Base-by-base conservation (phyloP, 2,113 vertebrate genomes). In the Monopterus albus region DNA sequence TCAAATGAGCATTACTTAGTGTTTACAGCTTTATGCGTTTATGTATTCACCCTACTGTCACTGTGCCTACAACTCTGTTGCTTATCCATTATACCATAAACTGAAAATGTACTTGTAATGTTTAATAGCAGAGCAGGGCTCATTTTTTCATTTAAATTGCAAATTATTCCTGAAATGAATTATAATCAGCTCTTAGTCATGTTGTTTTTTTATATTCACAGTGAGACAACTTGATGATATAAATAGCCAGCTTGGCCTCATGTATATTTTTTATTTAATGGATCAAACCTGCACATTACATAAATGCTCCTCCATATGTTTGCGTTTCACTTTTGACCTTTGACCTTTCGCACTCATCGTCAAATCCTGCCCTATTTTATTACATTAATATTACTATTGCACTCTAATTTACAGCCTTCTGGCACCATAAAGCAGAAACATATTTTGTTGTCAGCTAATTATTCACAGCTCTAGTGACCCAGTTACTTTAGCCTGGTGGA, bases 391-490 rank as follows among this genome's bases (percentile, higher is more conserved):
- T 47, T 61, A 68, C 61, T 62, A 65, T 49, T 51, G 21, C 17
- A 15, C 21, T 28, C 36, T 42, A 21, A 25, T 65, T n/a, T 62
- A 0, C 53, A 38, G 26, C 28, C 53, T 50, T 67, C 69, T 80
- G 62, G 62, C 75, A 47, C 74, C 70, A 60, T 49, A 71, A 70
- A 64, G 45, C 61, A 49, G 45, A 72, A 81, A 73, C 53, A 46
- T 71, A 62, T 76, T 84, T 75, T 82, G 61, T 82, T 78, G 78
- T 75, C 71, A 47, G 62, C 76, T 89, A 87, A 91, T 91, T 90
- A 87, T 75, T 79, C 81, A 57, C 66, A 80, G 74, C 79, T 81
- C 79, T 63, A 77, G 72, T 88, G 88, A 91, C 87, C 86, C 77
- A 91, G 65, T 88, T 91, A 87, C 72, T 87, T 76, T 81, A 72